Percentiles rank a stretch among this genome's conserved stretches.
Conservation (phyloP, 2,797 vertebrate genomes). For the Cheirogaleus major region DNA sequence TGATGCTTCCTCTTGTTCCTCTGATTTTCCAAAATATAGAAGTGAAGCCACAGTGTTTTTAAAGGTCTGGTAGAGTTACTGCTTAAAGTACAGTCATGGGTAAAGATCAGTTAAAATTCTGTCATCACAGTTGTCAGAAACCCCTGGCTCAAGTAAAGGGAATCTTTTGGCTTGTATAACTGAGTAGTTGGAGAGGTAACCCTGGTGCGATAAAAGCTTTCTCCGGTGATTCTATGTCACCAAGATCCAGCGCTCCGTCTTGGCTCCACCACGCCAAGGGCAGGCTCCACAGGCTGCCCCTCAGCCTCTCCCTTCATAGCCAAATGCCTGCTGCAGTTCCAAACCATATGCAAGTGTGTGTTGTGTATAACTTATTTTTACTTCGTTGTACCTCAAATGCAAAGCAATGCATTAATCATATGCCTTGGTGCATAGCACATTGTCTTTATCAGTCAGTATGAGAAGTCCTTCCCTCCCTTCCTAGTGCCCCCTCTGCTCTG, state of each 20-base stretch:
- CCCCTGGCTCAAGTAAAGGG: neutral
- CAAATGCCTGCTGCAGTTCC: neutral
- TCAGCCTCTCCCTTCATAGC: neutral
- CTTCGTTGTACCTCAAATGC: neutral
- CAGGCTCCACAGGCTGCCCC: neutral
- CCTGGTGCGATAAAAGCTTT: neutral
- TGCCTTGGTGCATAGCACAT: neutral
- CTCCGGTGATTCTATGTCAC: neutral
- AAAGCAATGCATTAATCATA: neutral
- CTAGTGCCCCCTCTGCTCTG: neutral
- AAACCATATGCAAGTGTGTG: neutral
- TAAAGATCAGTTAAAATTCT: neutral
- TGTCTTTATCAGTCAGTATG: neutral
- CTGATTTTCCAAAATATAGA: neutral
- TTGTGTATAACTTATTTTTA: neutral
- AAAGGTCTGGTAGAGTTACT: neutral
- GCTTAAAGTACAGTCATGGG: neutral
- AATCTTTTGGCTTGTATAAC: neutral
- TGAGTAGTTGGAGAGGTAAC: neutral
- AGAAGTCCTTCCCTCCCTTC: neutral
- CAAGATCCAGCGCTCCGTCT: neutral
- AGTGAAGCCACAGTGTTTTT: neutral
- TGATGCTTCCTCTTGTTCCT: slow-evolving; percentile 11
- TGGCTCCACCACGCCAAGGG: neutral
- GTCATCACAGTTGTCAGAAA: neutral